phyloP scores from a whole-genome alignment of 1,140 invertebrate genomes.

The Bombyx mandarina region DNA sequence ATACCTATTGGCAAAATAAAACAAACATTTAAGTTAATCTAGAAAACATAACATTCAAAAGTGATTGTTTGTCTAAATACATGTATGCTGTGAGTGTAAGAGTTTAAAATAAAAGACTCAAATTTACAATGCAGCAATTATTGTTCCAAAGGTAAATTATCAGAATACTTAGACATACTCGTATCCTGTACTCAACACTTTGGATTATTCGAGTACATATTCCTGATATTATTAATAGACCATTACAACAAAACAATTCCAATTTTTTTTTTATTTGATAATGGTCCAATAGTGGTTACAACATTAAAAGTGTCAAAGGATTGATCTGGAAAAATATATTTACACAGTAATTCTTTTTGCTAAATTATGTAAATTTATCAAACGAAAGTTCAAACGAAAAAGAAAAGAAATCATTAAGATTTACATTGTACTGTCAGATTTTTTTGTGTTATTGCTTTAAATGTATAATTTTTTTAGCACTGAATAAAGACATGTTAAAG shows the following conservation, averaged over 20 bases:
- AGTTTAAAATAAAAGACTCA: conserved; percentile 13
- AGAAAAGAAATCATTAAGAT: too few species aligned
- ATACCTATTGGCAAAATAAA: conserved; percentile 74
- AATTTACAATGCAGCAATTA: conserved; percentile 16
- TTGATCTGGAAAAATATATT: too few species aligned
- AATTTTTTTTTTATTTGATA: background rate
- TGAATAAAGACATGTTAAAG: too few species aligned
- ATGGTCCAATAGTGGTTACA: too few species aligned
- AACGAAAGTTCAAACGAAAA: too few species aligned
- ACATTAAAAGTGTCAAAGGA: too few species aligned
- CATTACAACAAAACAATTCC: background rate
- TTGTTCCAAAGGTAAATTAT: conserved; percentile 66
- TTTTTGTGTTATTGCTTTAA: too few species aligned
- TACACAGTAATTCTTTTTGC: too few species aligned
- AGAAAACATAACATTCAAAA: background rate
- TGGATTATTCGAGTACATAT: conserved; percentile 19
- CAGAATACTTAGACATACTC: conserved; percentile 30
- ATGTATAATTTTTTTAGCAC: too few species aligned
- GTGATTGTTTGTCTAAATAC: background rate
- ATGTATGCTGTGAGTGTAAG: conserved; percentile 24
- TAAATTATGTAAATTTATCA: too few species aligned
- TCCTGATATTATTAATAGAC: background rate
- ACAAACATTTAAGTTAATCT: background rate
- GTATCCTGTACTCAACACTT: conserved; percentile 65
- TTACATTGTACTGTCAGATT: too few species aligned